phyloP scores from a whole-genome alignment of 2,797 vertebrate species.

The Halcyon chelicuti region DNA sequence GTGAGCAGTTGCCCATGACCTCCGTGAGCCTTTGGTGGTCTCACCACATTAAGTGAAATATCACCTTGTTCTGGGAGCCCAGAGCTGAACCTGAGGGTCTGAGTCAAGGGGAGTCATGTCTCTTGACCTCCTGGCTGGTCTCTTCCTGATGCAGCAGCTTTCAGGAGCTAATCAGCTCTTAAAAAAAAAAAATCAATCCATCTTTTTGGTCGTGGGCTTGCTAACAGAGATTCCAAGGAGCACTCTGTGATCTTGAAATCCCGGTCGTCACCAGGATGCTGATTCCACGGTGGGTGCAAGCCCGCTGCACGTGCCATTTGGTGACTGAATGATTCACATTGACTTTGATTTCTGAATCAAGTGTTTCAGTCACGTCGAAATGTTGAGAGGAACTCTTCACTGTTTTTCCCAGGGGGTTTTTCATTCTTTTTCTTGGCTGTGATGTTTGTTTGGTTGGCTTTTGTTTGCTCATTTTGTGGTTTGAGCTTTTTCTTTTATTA shows the following conservation, averaged over 20 bases:
- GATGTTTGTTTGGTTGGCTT: no score
- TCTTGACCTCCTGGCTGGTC: not conserved
- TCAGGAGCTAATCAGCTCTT: not conserved
- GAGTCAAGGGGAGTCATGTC: not conserved
- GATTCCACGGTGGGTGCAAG: not conserved
- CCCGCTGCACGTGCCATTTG: not conserved
- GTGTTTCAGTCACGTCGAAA: not conserved
- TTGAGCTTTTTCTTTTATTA: no score
- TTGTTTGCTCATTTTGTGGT: no score
- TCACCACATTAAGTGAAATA: no score
- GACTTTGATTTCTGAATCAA: not conserved
- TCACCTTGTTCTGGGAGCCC: not conserved
- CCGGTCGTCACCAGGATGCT: not conserved
- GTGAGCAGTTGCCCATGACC: not conserved
- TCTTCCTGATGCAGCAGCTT: not conserved
- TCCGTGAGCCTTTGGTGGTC: not conserved
- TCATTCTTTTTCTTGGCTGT: no score
- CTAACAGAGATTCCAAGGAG: not conserved
- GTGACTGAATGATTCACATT: not conserved
- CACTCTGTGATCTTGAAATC: not conserved
- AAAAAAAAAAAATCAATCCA: not conserved
- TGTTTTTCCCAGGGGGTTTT: not conserved
- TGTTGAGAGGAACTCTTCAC: not conserved
- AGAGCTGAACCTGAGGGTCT: rapidly evolving
- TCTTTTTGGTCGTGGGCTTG: not conserved